Percentiles rank a stretch among this genome's conserved stretches.
Conservation (phyloP, 2,113 vertebrate genomes). For the human region DNA sequence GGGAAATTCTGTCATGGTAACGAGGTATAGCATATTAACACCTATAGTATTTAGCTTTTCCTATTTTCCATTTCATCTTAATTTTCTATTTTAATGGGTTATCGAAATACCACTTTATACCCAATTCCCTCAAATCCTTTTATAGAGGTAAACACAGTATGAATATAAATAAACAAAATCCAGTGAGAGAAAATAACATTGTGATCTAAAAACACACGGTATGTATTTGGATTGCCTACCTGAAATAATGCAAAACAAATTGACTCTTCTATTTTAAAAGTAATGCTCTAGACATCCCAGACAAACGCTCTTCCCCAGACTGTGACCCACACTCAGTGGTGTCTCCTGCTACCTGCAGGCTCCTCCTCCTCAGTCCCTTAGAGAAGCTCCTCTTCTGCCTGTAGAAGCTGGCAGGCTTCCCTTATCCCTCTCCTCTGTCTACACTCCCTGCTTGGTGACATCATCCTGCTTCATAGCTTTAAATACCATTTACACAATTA, state of each 20-base stretch:
- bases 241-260: neutral
- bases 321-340: rapidly evolving
- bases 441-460: neutral
- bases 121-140: neutral
- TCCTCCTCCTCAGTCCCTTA: neutral
- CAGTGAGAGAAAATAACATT: neutral
- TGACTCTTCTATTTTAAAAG: neutral
- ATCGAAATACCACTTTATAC: neutral
- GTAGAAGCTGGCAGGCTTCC: rapidly evolving
- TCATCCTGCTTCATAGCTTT: neutral
- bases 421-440: neutral
- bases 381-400: neutral
- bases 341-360: neutral
- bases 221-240: neutral
- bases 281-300: rapidly evolving
- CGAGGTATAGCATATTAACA: too few species aligned
- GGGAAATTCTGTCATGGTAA: rapidly evolving
- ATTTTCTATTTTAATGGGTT: neutral
- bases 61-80: neutral
- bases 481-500: neutral
- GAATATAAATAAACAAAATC: slow-evolving; percentile 1
- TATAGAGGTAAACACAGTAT: neutral
- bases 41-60: neutral
- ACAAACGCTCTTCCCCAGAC: rapidly evolving
- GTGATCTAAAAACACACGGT: neutral